Evolutionary conservation across 2,797 vertebrate genomes (phyloP).

Genomic region (Myotis findleyi): DNA sequence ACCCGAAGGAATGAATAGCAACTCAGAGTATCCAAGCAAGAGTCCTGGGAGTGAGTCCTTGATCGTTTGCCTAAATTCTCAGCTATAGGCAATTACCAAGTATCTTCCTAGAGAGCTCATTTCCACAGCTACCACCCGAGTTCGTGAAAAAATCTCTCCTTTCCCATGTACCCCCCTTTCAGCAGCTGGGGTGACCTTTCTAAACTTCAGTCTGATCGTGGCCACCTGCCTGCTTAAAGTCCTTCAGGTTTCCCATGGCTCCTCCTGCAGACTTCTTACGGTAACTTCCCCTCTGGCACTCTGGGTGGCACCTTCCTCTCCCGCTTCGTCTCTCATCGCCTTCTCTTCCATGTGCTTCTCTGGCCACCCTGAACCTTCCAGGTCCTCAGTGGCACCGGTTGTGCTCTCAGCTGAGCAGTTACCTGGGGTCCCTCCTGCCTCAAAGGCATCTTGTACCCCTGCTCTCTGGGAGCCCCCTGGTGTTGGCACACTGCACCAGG

Average conservation of each 20-base stretch:
- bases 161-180: not conserved
- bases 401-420: not conserved
- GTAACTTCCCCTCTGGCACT: not conserved
- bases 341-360: not conserved
- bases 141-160: not conserved
- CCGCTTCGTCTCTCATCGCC: not conserved
- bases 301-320: not conserved
- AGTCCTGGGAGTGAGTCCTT: not conserved
- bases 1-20: not conserved
- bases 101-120: not conserved
- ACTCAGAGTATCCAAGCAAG: not conserved
- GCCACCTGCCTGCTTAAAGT: not conserved
- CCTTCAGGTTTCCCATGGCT: not conserved
- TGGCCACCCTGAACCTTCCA: not conserved
- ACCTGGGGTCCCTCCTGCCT: not conserved
- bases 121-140: not conserved
- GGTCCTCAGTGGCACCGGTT: not conserved
- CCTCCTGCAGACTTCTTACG: not conserved
- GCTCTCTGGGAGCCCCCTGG: not conserved
- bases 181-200: not conserved
- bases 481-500: not conserved
- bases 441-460: not conserved
- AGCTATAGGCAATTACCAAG: not conserved
- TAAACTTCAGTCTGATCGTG: not conserved
- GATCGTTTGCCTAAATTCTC: not conserved